Evolutionary conservation across 2,113 vertebrate species (phyloP), one percentile per base, ranked within the genome.

Genomic region (Alexandromys fortis): DNA sequence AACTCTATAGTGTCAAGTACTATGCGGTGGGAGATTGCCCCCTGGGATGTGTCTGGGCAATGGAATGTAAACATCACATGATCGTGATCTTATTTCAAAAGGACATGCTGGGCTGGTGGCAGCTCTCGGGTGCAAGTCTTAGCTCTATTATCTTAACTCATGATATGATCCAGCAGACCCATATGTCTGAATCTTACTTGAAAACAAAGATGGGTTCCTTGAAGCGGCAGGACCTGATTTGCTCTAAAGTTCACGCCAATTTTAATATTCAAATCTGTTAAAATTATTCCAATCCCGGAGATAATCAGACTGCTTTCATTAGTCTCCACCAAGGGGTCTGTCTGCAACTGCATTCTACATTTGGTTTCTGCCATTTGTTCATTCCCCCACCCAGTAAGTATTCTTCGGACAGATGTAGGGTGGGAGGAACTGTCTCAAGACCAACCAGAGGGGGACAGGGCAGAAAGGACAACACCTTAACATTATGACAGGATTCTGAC

Each of bases 31-130:
- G 35, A 89, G 81, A 55, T 65, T 65, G 76, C 94, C 89, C 76
- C 67, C 47, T n/a, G 38, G 38, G 72, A 65, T 19, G 52, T 52
- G 45, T 85, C 90, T 45, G 9, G 61, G 95, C 10, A 92, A 72
- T 33, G 38, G 11, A 38, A 79, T 79, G 42, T 76, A 79, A 91
- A 78, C 91, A 26, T 65, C 68, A 87, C 38, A 78, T 45, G 63
- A 70, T 52, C 92, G 21, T 65, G 89, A 24, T 4, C 55, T 85
- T 73, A 65, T 89, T 96, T 92, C 45, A 75, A 70, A 94, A 91
- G n/a, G 92, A 91, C 24, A 75, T 61, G 13, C 72, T 89, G 63
- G 19, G 45, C 45, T 90, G 4, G 70, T 75, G 86, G 47, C 47
- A 70, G 45, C 63, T 65, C 22, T 75, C 52, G 87, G 35, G 33